Evolutionary conservation across 2,797 vertebrate species (phyloP).

Genomic region (Anabas testudineus): DNA sequence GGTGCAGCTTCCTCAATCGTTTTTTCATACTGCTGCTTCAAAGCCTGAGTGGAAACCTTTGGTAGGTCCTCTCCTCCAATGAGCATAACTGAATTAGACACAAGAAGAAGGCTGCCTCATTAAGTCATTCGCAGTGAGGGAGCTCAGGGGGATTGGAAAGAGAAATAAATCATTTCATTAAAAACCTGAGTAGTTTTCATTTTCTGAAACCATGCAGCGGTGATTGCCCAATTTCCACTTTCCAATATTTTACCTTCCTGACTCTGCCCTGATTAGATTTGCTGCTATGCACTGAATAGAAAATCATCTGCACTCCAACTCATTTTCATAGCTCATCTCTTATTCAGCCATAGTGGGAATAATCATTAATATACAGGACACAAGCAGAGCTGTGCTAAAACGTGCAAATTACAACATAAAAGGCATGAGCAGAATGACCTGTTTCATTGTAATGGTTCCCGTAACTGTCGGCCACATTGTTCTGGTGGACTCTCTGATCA

Average conservation of each 20-base stretch:
- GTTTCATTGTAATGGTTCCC: constrained; percentile 84
- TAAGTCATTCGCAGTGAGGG: constrained; percentile 71
- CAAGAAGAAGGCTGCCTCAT: constrained; percentile 78
- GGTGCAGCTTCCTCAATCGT: constrained; percentile 84
- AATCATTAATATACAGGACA: constrained; percentile 70
- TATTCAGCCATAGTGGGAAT: constrained; percentile 60
- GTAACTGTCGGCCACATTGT: constrained; percentile 74
- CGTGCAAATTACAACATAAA: constrained; percentile 67
- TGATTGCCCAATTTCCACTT: constrained; percentile 79
- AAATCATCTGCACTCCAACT: constrained; percentile 63
- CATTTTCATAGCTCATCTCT: constrained; percentile 70
- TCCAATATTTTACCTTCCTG: constrained; percentile 75
- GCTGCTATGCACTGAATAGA: constrained; percentile 62
- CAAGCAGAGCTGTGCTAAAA: constrained; percentile 61
- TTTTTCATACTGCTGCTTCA: constrained; percentile 96
- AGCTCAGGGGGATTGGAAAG: constrained; percentile 66
- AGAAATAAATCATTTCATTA: constrained; percentile 81
- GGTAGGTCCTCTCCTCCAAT: constrained; percentile 89
- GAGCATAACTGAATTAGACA: constrained; percentile 85
- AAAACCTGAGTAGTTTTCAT: constrained; percentile 78
- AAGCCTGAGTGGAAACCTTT: constrained; percentile 92
- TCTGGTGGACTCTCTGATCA: constrained; percentile 80
- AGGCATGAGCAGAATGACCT: constrained; percentile 74
- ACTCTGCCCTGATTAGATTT: constrained; percentile 78
- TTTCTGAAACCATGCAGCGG: constrained; percentile 75